phyloP scores from a whole-genome alignment of 2,888 invertebrate species.

The Tupiocoris notatus region DNA sequence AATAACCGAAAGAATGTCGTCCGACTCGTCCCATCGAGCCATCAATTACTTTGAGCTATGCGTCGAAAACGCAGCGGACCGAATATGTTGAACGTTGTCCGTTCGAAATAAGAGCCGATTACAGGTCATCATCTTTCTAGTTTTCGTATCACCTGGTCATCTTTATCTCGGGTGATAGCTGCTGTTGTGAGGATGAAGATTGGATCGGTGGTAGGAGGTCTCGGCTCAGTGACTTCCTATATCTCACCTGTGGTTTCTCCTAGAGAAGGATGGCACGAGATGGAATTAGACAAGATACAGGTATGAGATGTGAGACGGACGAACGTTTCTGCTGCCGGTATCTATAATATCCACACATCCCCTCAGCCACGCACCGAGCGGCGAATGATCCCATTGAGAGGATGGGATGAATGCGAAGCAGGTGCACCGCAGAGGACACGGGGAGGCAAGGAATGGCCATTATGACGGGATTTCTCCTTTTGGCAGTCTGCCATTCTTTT shows the following conservation, averaged over 20 bases:
- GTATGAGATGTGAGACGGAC: not conserved
- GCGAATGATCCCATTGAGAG: constrained; percentile 29
- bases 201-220: not conserved
- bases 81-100: constrained; percentile 27
- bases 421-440: constrained; percentile 1
- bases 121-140: constrained; percentile 14
- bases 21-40: no score
- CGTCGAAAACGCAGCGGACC: constrained; percentile 12
- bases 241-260: not conserved
- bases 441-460: constrained; percentile 13
- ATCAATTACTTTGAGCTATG: constrained; percentile 30
- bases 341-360: not conserved
- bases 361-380: not conserved
- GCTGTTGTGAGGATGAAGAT: no score
- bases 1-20: no score
- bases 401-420: constrained; percentile 34
- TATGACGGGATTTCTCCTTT: constrained; percentile 18
- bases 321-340: not conserved
- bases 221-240: not conserved
- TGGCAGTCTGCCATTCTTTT: constrained; percentile 28
- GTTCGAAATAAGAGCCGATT: constrained; percentile 29
- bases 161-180: not conserved
- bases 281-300: not conserved
- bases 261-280: not conserved
- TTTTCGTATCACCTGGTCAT: not conserved